Evolutionary conservation across 1,140 invertebrate species (phyloP).

Genomic region (Aphaenogaster ashmeadi): DNA sequence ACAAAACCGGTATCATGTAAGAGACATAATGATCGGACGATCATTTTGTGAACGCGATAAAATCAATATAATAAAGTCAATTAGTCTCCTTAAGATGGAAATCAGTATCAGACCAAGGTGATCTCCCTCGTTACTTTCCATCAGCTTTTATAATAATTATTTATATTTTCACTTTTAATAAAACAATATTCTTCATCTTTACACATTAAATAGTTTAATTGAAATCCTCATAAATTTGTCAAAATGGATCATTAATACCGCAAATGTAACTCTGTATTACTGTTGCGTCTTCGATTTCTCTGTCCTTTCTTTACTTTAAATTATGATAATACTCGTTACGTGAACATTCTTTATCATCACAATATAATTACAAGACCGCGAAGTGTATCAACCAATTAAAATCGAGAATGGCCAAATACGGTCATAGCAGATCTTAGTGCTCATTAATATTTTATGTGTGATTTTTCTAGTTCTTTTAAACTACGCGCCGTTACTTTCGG

Average conservation of each 20-base stretch:
- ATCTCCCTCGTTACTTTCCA: neutral
- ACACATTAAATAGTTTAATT: neutral
- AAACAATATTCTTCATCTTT: neutral
- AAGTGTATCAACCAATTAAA: too few relatives aligned
- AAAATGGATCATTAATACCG: neutral
- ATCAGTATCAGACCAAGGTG: slow-evolving; percentile 3
- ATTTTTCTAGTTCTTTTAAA: too few relatives aligned
- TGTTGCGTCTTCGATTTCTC: neutral
- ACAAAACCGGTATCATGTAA: neutral
- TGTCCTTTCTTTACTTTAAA: neutral
- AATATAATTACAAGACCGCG: too few relatives aligned
- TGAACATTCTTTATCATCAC: neutral
- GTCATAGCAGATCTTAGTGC: too few relatives aligned
- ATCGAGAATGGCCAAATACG: too few relatives aligned
- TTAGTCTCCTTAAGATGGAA: neutral
- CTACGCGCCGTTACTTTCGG: too few relatives aligned
- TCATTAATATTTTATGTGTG: too few relatives aligned
- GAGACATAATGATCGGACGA: neutral
- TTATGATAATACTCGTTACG: neutral
- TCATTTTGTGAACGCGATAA: neutral
- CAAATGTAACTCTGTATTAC: neutral
- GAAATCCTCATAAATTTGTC: neutral
- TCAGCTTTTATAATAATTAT: neutral
- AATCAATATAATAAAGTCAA: neutral
- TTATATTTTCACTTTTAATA: neutral